Evolutionary conservation across 2,888 invertebrate species (phyloP).

Genomic region (Anagyrus pseudococci): DNA sequence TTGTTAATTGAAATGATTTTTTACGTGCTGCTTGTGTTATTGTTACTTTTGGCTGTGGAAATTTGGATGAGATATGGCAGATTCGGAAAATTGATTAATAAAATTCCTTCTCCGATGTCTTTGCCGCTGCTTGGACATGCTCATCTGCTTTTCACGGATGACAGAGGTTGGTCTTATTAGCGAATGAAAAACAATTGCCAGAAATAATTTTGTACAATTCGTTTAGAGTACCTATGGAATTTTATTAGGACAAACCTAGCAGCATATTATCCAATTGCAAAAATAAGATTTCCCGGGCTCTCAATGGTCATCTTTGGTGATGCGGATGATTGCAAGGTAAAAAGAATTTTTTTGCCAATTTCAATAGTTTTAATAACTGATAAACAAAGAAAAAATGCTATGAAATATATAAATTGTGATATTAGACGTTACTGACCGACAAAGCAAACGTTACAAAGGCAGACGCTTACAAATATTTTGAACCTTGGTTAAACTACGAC

Average conservation of each 20-base stretch:
- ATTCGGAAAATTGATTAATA: slow-evolving; percentile 3
- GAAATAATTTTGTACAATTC: background rate
- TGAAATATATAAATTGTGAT: background rate
- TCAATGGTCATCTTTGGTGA: slow-evolving; percentile 43
- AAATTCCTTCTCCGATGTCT: slow-evolving; percentile 3
- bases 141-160: background rate
- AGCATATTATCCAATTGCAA: slow-evolving; percentile 47
- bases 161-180: background rate
- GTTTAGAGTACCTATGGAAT: slow-evolving; percentile 43
- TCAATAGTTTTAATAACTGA: background rate
- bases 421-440: slow-evolving; percentile 8
- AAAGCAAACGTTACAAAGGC: slow-evolving; percentile 27
- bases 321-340: slow-evolving; percentile 53
- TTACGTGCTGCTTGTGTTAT: no score
- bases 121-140: slow-evolving; percentile 1
- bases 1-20: no score
- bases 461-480: slow-evolving; percentile 18
- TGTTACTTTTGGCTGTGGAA: no score
- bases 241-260: slow-evolving; percentile 29
- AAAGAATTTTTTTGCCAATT: background rate
- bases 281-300: slow-evolving; percentile 40
- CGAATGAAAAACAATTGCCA: background rate
- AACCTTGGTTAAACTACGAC: slow-evolving; percentile 18
- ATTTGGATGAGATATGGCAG: no score
- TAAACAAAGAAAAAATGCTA: background rate